Conservation (phyloP, 2,797 vertebrate genomes). For the Sebastes vulpes region DNA sequence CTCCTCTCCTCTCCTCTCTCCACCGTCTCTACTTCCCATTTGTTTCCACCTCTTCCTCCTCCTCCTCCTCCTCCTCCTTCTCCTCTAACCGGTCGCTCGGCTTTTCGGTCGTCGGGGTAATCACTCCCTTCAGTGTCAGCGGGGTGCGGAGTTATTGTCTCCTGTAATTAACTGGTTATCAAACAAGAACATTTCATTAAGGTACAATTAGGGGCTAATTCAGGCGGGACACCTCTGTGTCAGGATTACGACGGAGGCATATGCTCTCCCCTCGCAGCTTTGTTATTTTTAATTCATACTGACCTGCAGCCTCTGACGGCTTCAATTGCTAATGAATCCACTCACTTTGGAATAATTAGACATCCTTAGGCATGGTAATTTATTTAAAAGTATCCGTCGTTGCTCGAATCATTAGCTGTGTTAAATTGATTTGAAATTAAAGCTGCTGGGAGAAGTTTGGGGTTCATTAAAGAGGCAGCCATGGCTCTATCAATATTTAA, state of each 20-base stretch:
- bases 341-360: slow-evolving; percentile 92
- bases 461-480: slow-evolving; percentile 85
- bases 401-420: slow-evolving; percentile 90
- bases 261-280: slow-evolving; percentile 86
- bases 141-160: slow-evolving; percentile 90
- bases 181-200: slow-evolving; percentile 96
- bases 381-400: slow-evolving; percentile 91
- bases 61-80: background rate
- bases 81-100: slow-evolving; percentile 24
- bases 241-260: slow-evolving; percentile 88
- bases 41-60: slow-evolving; percentile 2
- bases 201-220: slow-evolving; percentile 93
- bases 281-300: slow-evolving; percentile 90
- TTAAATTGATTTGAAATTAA: slow-evolving; percentile 93
- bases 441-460: slow-evolving; percentile 88
- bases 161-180: slow-evolving; percentile 95
- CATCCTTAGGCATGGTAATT: slow-evolving; percentile 92
- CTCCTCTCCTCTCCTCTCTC: background rate
- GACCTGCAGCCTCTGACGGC: slow-evolving; percentile 87
- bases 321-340: slow-evolving; percentile 92
- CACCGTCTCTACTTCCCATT: slow-evolving; percentile 8
- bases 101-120: slow-evolving; percentile 71
- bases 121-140: slow-evolving; percentile 85
- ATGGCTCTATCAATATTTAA: slow-evolving; percentile 86
- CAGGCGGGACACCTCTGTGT: slow-evolving; percentile 88